A percentile compares a stretch with the other conserved stretches of the same genome.
These are phyloP conservation scores for Zenarchopterus dispar DNA, from an alignment of 2,797 vertebrate genomes.

Conservation along the genomic window DNA sequence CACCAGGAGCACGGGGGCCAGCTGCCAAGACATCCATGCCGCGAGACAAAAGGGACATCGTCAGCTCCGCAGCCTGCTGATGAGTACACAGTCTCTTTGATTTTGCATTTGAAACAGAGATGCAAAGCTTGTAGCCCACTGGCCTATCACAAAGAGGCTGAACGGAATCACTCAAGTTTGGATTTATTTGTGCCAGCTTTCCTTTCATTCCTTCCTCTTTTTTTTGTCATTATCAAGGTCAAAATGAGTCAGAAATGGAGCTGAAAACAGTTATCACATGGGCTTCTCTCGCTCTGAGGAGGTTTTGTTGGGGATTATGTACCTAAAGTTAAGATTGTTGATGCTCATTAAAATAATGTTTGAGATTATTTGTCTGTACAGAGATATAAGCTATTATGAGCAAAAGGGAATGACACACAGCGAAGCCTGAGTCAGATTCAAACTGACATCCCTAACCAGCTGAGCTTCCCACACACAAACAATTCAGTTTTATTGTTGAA, in stretches of 20 bases:
- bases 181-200: slow-evolving; percentile 50
- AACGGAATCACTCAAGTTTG: slow-evolving; percentile 53
- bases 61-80: slow-evolving; percentile 59
- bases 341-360: slow-evolving; percentile 42
- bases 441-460: slow-evolving; percentile 65
- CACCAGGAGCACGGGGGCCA: slow-evolving; percentile 49
- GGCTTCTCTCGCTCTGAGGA: slow-evolving; percentile 15
- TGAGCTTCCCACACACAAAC: slow-evolving; percentile 62
- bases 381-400: slow-evolving; percentile 32
- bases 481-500: slow-evolving; percentile 59
- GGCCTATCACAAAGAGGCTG: slow-evolving; percentile 59
- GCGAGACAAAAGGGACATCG: slow-evolving; percentile 55
- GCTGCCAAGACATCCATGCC: slow-evolving; percentile 66
- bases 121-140: slow-evolving; percentile 54
- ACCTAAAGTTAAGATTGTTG: slow-evolving; percentile 33
- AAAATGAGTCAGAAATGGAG: slow-evolving; percentile 30
- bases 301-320: slow-evolving; percentile 36
- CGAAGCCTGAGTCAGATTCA: slow-evolving; percentile 57
- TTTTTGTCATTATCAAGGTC: slow-evolving; percentile 48
- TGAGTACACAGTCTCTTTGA: slow-evolving; percentile 67
- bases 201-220: slow-evolving; percentile 48
- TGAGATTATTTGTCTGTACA: slow-evolving; percentile 37
- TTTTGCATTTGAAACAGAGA: slow-evolving; percentile 67
- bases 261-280: slow-evolving; percentile 34
- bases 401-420: slow-evolving; percentile 32